A percentile compares a stretch with the other conserved stretches of the same genome.
These are phyloP conservation scores for Benitochromis conjunctus DNA, from an alignment of 2,113 vertebrate species.

Conservation along the genomic window DNA sequence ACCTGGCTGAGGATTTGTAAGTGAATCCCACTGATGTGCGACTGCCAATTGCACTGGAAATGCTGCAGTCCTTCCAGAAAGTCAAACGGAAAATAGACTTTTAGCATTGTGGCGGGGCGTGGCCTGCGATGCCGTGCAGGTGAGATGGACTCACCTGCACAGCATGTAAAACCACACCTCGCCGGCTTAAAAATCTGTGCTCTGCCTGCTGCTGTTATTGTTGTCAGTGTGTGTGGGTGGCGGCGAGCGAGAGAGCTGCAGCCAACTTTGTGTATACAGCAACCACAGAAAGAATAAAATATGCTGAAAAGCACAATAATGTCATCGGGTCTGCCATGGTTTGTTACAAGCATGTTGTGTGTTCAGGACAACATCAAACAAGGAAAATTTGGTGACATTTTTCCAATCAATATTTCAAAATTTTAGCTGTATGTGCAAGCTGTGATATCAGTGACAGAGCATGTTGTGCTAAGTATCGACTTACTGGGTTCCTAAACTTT, in stretches of 20 bases:
- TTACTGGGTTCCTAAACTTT: neutral
- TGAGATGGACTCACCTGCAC: no score
- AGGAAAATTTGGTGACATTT: neutral
- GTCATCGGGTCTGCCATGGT: no score
- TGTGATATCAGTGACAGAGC: neutral
- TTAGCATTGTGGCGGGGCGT: no score
- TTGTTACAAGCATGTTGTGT: neutral
- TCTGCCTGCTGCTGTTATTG: no score
- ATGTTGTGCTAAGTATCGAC: accelerated
- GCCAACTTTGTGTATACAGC: no score
- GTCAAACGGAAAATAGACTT: neutral
- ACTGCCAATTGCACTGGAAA: neutral
- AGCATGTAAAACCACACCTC: no score
- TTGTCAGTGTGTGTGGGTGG: no score
- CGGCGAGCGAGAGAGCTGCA: no score
- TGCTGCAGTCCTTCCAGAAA: neutral
- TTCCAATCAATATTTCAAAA: neutral
- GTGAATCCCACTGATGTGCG: neutral
- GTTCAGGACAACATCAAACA: neutral
- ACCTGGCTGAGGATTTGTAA: neutral
- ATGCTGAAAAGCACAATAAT: no score
- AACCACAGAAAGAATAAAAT: no score
- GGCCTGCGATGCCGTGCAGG: no score
- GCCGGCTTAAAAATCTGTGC: no score
- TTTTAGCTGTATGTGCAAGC: neutral